Evolutionary conservation across 1,140 invertebrate genomes (phyloP), one percentile per base, ranked within the genome.

Genomic region (Callitettix versicolor): DNA sequence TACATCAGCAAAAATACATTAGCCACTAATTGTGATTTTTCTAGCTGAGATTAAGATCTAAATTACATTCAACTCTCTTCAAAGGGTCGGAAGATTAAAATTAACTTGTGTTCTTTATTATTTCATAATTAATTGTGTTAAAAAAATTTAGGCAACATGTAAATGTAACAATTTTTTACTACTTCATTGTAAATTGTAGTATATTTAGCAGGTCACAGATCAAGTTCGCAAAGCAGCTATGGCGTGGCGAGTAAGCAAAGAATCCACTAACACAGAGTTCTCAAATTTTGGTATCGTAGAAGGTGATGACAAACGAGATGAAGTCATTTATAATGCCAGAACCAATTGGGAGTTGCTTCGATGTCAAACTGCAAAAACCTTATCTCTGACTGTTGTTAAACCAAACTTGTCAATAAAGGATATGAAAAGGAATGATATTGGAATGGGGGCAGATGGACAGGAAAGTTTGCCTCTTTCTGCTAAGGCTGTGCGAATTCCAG

Each of bases 271-370:
- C 62, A 74, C 79, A 0, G 76, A 79, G 12, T 82, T 81, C 56
- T 76, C 79, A 52, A 78, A 84, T 26, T 72, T 84, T 2, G 34
- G 22, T 6, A 21, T 33, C 20, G 2, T 24, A 15, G 54, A 36
- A 15, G 24, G 20, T 7, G 48, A 24, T 33, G 49, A 21, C 55
- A 56, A 49, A 33, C 22, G 44, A 36, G 44, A 49, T 21, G 54
- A 41, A 30, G 53, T 88, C 1, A 88, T 88, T 52, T 82, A 83
- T 24, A 88, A 88, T 66, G 86, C 85, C 1, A 76, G 84, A 59
- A 85, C 83, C 2, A 88, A 87, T 61, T 88, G 86, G 85, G 85
- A 89, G 67, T 67, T 86, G 43, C 66, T 86, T 1, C 76, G 84
- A 61, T 82, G 79, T 7, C 82, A 82, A 71, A 80, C 74, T 9